Evolutionary conservation across 2,797 vertebrate species (phyloP).

Genomic region (Sebastes nivosus): DNA sequence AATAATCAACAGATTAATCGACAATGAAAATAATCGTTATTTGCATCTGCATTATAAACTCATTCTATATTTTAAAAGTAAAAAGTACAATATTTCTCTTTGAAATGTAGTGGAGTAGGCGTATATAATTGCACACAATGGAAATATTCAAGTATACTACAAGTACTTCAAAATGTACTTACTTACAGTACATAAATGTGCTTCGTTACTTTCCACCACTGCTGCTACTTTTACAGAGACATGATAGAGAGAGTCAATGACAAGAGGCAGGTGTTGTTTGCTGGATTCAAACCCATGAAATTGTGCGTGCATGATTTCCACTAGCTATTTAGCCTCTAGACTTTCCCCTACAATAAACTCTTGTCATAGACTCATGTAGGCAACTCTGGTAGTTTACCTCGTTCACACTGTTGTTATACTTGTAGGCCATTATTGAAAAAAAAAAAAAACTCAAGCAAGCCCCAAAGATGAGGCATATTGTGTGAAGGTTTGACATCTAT

Average conservation of each 20-base stretch:
- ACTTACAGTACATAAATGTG: not conserved
- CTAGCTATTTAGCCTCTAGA: not conserved
- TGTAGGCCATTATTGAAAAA: not conserved
- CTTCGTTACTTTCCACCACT: not conserved
- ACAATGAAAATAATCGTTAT: too few relatives aligned
- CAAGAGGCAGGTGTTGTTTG: not conserved
- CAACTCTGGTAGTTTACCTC: not conserved
- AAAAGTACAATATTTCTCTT: not conserved
- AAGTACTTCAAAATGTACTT: not conserved
- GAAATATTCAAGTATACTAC: not conserved
- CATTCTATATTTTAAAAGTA: not conserved
- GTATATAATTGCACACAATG: not conserved
- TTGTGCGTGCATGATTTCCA: not conserved
- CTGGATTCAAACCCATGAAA: not conserved
- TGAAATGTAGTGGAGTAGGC: not conserved
- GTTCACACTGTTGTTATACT: not conserved
- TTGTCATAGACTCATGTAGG: not conserved
- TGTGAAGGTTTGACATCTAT: slow-evolving; percentile 47
- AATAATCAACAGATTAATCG: too few relatives aligned
- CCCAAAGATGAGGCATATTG: slow-evolving; percentile 14
- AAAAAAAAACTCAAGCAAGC: slow-evolving; percentile 3
- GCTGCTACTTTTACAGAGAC: not conserved
- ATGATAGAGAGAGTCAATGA: not conserved
- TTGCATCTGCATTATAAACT: accelerated
- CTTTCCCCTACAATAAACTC: not conserved